phyloP scores from a whole-genome alignment of 1,140 invertebrate genomes.

The Micrasema minimum region DNA sequence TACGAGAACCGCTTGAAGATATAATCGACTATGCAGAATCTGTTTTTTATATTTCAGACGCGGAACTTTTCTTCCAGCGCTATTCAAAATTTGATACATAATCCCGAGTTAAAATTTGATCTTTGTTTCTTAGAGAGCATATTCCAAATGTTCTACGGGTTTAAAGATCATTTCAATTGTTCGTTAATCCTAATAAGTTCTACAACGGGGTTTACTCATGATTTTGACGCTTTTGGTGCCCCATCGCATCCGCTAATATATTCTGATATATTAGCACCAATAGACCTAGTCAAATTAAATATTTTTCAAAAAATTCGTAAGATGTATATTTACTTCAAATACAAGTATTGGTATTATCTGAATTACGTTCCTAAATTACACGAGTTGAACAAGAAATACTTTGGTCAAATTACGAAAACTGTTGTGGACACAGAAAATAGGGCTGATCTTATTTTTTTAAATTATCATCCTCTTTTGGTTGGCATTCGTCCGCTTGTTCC shows the following conservation, averaged over 20 bases:
- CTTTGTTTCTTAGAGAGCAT: slow-evolving; percentile 57
- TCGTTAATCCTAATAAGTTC: slow-evolving; percentile 60
- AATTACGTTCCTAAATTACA: slow-evolving; percentile 45
- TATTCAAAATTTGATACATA: slow-evolving; percentile 55
- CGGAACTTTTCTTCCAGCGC: slow-evolving; percentile 51
- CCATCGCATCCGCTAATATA: slow-evolving; percentile 61
- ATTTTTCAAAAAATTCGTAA: too few species aligned
- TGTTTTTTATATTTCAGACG: slow-evolving; percentile 44
- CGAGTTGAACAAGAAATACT: slow-evolving; percentile 52
- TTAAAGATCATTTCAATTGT: slow-evolving; percentile 58
- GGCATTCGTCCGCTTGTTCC: slow-evolving; percentile 62
- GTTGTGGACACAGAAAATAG: slow-evolving; percentile 59
- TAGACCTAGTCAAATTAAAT: too few species aligned
- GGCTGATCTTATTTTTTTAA: slow-evolving; percentile 67
- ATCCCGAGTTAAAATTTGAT: slow-evolving; percentile 56
- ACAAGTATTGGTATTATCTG: slow-evolving; percentile 50
- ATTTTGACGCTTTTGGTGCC: slow-evolving; percentile 58
- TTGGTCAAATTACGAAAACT: slow-evolving; percentile 54
- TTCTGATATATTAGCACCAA: too few species aligned
- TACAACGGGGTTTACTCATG: slow-evolving; percentile 46
- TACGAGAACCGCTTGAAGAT: neutral
- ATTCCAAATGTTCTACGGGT: slow-evolving; percentile 49
- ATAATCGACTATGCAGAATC: neutral
- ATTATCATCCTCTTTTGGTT: slow-evolving; percentile 62
- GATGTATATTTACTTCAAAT: too few species aligned